Conservation (phyloP, 1,140 invertebrate genomes). For the Lepidurus couesii region DNA sequence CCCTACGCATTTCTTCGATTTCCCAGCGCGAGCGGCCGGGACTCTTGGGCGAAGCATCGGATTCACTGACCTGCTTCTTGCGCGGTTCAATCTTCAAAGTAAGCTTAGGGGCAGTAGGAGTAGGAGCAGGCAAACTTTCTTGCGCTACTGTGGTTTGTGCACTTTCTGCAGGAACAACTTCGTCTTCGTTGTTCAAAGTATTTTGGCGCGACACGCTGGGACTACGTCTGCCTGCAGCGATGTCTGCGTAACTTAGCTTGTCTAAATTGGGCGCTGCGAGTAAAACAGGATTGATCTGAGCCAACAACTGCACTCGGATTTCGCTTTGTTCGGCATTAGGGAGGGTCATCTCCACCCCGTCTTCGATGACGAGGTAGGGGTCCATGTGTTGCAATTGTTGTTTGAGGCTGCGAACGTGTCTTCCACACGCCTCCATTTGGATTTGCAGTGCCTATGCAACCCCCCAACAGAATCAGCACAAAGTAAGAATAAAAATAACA, state of each 20-base stretch:
- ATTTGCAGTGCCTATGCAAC: slow-evolving; percentile 62
- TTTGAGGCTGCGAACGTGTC: slow-evolving; percentile 60
- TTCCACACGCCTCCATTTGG: slow-evolving; percentile 57
- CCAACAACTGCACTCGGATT: neutral
- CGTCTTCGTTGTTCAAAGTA: slow-evolving; percentile 21
- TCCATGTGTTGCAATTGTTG: slow-evolving; percentile 64
- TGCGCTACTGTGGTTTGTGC: neutral
- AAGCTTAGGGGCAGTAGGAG: neutral
- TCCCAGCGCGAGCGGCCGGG: slow-evolving; percentile 33
- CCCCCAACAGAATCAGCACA: slow-evolving; percentile 42
- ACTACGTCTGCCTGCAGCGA: slow-evolving; percentile 50
- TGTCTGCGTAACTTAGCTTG: slow-evolving; percentile 50
- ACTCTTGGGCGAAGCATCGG: slow-evolving; percentile 24
- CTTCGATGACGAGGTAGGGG: slow-evolving; percentile 52
- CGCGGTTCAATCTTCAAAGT: slow-evolving; percentile 25
- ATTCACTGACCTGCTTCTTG: neutral
- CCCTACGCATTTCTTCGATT: slow-evolving; percentile 26
- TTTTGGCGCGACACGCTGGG: slow-evolving; percentile 39
- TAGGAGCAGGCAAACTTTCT: neutral
- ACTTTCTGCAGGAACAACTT: slow-evolving; percentile 33
- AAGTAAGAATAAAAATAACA: neutral
- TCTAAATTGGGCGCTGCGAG: slow-evolving; percentile 16
- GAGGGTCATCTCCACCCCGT: slow-evolving; percentile 20
- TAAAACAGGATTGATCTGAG: slow-evolving; percentile 19
- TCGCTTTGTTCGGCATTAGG: neutral